Base-by-base conservation (phyloP, 1,140 invertebrate species). In the Drosophila athabasca region DNA sequence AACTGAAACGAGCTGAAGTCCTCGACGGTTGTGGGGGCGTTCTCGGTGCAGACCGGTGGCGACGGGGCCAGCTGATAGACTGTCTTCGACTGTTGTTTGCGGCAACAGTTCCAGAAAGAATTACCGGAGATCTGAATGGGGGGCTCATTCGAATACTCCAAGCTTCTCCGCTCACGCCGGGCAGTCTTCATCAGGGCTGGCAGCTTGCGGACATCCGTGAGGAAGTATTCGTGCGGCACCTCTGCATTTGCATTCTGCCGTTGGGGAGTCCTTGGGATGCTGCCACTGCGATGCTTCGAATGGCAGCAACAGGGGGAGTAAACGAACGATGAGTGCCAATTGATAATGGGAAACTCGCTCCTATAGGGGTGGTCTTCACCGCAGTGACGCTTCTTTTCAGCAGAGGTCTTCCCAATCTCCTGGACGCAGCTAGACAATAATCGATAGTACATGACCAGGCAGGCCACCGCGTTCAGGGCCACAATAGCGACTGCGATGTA, bases 171-270 rank as follows among this genome's bases (percentile, higher is more conserved):
- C 45, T 92, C 84, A 0, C 76, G 64, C 7, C 88, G 75, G 2
- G 76, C 79, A 6, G 82, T 68, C 26, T 82, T 85, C 54, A 93
- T 90, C 67, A 93, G 92, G 26, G 92, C 77, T 5, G 91, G 79
- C 46, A 93, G 72, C 35, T 90, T 88, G 26, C 93, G 79, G 49
- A 93, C 91, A 69, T 93, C 92, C 1, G 80, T 90, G 15, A 93
- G 92, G n/a, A 89, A 81, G 51, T 92, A 92, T n/a, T 92, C 79
- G 4, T 76, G 77, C 8, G 85, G 66, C 13, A 84, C 79, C 52
- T 89, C 90, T 0, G 61, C 76, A n/a, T 90, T 90, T 51, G 54
- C 6, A 52, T 65, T 65, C 13, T 76, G 49, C 62, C 65, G 62
- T 2, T 71, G 79, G 6, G 76, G 62, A 15, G 64, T 76, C 26